These are phyloP conservation scores for Helicoverpa assulta DNA, from an alignment of 2,888 invertebrate species.

Conservation along the genomic window DNA sequence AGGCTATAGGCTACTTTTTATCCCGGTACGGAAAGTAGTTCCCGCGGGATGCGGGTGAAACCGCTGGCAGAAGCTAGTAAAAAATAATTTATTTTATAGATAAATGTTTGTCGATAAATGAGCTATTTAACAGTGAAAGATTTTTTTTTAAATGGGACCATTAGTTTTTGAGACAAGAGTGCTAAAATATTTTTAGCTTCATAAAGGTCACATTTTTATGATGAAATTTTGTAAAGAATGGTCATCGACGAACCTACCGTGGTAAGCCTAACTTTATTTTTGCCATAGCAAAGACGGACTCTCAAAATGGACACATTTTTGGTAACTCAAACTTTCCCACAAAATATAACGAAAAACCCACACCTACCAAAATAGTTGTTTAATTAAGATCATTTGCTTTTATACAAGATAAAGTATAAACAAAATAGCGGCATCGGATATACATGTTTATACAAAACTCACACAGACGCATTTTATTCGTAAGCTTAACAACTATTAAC, in stretches of 20 bases:
- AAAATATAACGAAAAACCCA: not conserved
- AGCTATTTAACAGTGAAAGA: not conserved
- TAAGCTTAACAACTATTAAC: not conserved
- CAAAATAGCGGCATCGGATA: conserved; percentile 18
- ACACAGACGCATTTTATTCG: conserved; percentile 33
- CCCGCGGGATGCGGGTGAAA: no score
- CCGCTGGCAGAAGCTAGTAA: no score
- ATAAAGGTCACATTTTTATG: no score
- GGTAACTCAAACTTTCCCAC: not conserved
- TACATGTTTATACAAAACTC: conserved; percentile 20
- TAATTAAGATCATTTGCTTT: conserved; percentile 29
- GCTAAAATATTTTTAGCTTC: no score
- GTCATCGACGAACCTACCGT: not conserved
- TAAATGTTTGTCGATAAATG: no score
- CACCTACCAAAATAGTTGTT: conserved; percentile 18
- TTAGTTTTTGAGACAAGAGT: no score
- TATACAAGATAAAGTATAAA: conserved; percentile 30
- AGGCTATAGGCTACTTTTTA: no score
- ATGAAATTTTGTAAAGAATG: no score
- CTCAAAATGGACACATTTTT: not conserved
- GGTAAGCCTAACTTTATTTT: not conserved
- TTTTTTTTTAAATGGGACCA: no score
- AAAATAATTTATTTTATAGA: no score
- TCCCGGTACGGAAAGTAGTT: no score
- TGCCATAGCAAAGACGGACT: not conserved